Evolutionary conservation across 1,140 invertebrate genomes (phyloP).

Genomic region (Carposina sasakii): DNA sequence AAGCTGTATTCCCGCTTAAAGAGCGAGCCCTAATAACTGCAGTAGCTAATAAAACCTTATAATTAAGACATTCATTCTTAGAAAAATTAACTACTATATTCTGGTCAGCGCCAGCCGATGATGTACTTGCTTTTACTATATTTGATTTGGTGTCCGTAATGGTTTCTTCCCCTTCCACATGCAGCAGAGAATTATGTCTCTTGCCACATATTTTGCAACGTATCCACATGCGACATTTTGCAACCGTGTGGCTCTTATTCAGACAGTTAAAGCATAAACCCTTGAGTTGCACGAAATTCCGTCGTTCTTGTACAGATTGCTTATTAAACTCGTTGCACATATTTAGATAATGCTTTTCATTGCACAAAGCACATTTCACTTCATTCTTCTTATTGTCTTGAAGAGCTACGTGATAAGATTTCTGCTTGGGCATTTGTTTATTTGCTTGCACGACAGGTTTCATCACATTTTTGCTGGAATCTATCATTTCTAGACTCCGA

Average conservation of each 20-base stretch:
- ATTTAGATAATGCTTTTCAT: slow-evolving; percentile 20
- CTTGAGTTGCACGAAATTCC: slow-evolving; percentile 23
- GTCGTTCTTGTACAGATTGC: slow-evolving; percentile 8
- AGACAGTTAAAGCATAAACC: slow-evolving; percentile 29
- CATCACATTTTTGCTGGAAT: too few species aligned
- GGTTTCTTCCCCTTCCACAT: too few species aligned
- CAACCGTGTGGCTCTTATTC: slow-evolving; percentile 16
- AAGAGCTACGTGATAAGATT: too few species aligned
- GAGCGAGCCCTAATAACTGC: slow-evolving; percentile 12
- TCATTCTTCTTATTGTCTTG: too few species aligned
- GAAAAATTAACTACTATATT: too few species aligned
- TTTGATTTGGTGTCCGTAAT: background rate
- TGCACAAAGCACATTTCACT: slow-evolving; percentile 17
- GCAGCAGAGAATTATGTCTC: slow-evolving; percentile 24
- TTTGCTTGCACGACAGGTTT: background rate
- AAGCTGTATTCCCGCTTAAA: slow-evolving; percentile 5
- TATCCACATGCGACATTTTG: slow-evolving; percentile 12
- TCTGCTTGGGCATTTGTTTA: too few species aligned
- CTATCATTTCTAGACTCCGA: slow-evolving; percentile 24
- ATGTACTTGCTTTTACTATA: too few species aligned
- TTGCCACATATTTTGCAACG: slow-evolving; percentile 18
- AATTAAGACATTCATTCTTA: too few species aligned
- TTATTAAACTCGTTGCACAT: slow-evolving; percentile 24
- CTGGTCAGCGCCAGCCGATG: too few species aligned
- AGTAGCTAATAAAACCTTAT: slow-evolving; percentile 26